These are phyloP conservation scores for Macquaria ambigua DNA, from an alignment of 2,113 vertebrate genomes.

Conservation along the genomic window DNA sequence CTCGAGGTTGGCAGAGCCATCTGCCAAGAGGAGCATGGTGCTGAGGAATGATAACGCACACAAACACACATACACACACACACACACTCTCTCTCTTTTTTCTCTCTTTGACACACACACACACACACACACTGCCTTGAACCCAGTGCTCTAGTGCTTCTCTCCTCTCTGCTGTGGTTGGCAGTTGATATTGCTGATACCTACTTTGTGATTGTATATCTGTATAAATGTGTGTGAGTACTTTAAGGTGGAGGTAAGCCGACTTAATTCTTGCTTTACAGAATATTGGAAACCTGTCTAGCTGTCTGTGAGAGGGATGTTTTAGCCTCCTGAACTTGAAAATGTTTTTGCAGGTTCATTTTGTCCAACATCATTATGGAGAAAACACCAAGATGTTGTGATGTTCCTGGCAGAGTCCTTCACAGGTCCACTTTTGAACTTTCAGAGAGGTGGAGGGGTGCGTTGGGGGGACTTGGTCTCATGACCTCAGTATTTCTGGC, in stretches of 20 bases:
- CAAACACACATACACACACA: slow-evolving; percentile 37
- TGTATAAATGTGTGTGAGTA: slow-evolving; percentile 11
- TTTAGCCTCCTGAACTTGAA: slow-evolving; percentile 24
- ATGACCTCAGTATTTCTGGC: no score
- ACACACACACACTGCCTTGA: slow-evolving; percentile 38
- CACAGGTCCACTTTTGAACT: not conserved
- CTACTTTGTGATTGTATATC: slow-evolving; percentile 34
- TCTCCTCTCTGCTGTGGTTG: slow-evolving; percentile 46
- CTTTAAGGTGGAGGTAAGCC: slow-evolving; percentile 32
- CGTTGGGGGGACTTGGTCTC: no score
- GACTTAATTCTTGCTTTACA: not conserved
- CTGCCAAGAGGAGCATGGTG: slow-evolving; percentile 81
- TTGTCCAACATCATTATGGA: slow-evolving; percentile 32
- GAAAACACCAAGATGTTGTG: slow-evolving; percentile 14
- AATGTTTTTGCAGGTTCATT: slow-evolving; percentile 11
- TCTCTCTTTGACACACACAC: slow-evolving; percentile 10
- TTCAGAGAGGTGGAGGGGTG: not conserved
- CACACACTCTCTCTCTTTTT: not conserved
- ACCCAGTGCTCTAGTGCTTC: slow-evolving; percentile 41
- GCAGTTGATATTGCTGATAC: slow-evolving; percentile 50
- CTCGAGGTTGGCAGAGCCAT: slow-evolving; percentile 74
- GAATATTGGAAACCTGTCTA: slow-evolving; percentile 24
- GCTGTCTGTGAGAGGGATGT: slow-evolving; percentile 5
- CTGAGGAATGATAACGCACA: slow-evolving; percentile 81
- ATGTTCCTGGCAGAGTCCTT: slow-evolving; percentile 12